Evolutionary conservation across 2,888 invertebrate species (phyloP), one percentile per base, ranked within the genome.

Genomic region (Scaptomyza cyrtandrae): DNA sequence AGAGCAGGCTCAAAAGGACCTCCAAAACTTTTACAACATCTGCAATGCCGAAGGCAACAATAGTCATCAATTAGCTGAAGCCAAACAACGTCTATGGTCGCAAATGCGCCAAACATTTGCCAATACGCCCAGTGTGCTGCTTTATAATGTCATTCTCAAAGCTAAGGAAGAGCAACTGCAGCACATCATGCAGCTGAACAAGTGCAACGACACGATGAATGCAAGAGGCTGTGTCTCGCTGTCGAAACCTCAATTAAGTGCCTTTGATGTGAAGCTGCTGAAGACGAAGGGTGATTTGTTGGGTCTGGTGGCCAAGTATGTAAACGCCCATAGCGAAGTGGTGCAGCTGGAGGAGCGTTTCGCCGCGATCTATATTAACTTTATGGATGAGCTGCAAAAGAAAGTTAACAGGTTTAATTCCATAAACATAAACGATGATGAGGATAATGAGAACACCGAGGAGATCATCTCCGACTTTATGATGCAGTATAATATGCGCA

Each of bases 151-250:
- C 1, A 88, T 91, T 6, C 76, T 91, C 63, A 89, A 89, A 24
- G 63, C 84, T 2, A 92, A 90, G 56, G 91, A 90, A 37, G 89
- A 91, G 14, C 90, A 92, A 67, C 54, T 91, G 13, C 90, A 91
- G 44, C 70, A 90, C n/a, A 76, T 91, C 3, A 89, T 89, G 79
- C 57, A 74, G 0, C 58, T 92, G 0, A 90, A 89, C 44, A 90
- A 88, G 54, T 65, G 71, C 1, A 62, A 53, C 5, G 13, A 35
- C 1, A 62, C 63, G 4, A 4, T 52, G 6, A 29, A 71, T 6
- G 46, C 69, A 16, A 60, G 56, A 0, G 59, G 19, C 6, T 41
- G 52, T 3, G 31, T 50, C 0, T 45, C 58, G 1, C 24, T 41
- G 1, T 58, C 70, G 3, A 67, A 79, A 55, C 88, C 89, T 6